These are phyloP conservation scores for Pygmarrhopalites habei DNA, from an alignment of 1,140 invertebrate species.

Conservation along the genomic window DNA sequence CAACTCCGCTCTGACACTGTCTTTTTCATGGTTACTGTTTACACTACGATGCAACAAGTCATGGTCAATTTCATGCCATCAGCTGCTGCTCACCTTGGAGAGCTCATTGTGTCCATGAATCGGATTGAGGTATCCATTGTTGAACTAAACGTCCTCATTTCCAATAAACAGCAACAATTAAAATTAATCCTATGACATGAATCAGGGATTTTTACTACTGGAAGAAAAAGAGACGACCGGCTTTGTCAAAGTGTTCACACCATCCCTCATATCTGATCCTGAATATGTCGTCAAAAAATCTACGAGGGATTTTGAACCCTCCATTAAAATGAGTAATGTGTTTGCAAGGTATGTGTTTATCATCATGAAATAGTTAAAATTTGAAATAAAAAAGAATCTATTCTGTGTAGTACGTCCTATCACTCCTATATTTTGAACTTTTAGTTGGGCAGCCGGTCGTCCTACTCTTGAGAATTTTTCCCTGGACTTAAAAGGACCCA, in stretches of 20 bases:
- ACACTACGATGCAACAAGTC: conserved; percentile 22
- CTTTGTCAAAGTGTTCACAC: not conserved
- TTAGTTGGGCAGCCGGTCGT: conserved; percentile 16
- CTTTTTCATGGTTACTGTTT: conserved; percentile 32
- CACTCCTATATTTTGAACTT: too few relatives aligned
- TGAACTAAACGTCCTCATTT: not conserved
- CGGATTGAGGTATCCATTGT: conserved; percentile 29
- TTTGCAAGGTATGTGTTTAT: conserved; percentile 6
- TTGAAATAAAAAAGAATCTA: not conserved
- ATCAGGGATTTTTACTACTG: conserved; percentile 15
- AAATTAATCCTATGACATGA: too few relatives aligned
- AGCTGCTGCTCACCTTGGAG: conserved; percentile 42
- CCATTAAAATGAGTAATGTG: conserved; percentile 19
- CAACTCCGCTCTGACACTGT: conserved; percentile 65
- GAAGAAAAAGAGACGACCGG: conserved; percentile 16
- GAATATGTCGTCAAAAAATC: not conserved
- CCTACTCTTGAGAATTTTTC: conserved; percentile 5
- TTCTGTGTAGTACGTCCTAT: too few relatives aligned
- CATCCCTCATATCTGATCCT: not conserved
- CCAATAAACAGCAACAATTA: not conserved
- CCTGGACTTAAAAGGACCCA: conserved; percentile 5
- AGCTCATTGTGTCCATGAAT: conserved; percentile 17
- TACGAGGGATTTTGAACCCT: not conserved
- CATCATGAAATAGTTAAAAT: not conserved
- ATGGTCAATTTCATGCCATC: conserved; percentile 48